These are phyloP conservation scores for Plecotus auritus DNA, from an alignment of 2,113 vertebrate genomes.

Conservation along the genomic window DNA sequence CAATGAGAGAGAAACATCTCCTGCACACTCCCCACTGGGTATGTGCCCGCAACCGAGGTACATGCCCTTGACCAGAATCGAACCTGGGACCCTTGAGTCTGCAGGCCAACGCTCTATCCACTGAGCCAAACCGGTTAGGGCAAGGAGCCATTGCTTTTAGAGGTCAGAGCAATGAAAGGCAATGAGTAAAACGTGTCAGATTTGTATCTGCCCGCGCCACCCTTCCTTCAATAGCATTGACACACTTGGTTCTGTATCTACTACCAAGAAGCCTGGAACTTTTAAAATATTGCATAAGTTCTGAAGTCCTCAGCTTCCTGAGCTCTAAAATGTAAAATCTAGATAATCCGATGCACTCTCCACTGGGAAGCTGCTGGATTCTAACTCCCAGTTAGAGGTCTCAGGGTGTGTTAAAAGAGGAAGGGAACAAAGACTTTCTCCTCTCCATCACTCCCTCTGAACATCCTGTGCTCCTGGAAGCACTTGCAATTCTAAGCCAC, in stretches of 20 bases:
- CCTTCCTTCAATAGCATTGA: not conserved
- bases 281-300: not conserved
- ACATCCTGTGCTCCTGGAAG: not conserved
- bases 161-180: not conserved
- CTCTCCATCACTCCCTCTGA: not conserved
- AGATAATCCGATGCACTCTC: not conserved
- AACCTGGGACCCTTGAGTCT: too few species aligned
- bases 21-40: too few species aligned
- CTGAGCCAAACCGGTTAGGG: too few species aligned
- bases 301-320: not conserved
- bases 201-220: not conserved
- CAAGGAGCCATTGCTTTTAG: not conserved
- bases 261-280: not conserved
- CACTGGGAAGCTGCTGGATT: not conserved
- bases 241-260: not conserved
- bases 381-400: not conserved
- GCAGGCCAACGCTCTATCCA: too few species aligned
- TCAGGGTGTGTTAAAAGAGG: not conserved
- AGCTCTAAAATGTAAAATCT: not conserved
- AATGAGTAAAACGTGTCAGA: not conserved
- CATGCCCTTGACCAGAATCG: too few species aligned
- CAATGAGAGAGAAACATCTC: too few species aligned
- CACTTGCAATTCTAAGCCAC: not conserved
- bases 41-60: too few species aligned
- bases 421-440: not conserved